Evolutionary conservation across 2,888 invertebrate species (phyloP).

Genomic region (Dryadula phaetusa): DNA sequence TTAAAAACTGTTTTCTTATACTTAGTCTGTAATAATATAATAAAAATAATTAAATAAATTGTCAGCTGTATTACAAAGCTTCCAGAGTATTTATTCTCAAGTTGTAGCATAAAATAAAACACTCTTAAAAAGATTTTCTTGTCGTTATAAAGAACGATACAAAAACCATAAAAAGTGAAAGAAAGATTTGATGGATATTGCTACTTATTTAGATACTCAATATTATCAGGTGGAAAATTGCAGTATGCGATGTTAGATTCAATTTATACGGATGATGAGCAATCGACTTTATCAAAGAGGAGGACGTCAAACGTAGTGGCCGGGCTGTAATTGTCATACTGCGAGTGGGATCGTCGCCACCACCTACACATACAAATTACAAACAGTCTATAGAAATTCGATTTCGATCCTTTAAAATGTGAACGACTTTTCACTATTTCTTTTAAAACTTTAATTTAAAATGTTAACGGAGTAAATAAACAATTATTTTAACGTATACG

Average conservation of each 20-base stretch:
- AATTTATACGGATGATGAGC: constrained; percentile 43
- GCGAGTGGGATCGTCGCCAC: constrained; percentile 19
- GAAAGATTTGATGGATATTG: neutral
- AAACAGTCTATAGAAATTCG: constrained; percentile 3
- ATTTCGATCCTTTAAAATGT: constrained; percentile 8
- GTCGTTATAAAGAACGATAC: neutral
- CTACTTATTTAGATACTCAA: constrained; percentile 24
- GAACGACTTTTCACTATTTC: neutral
- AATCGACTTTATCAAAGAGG: constrained; percentile 43
- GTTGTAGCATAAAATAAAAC: neutral
- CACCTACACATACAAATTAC: constrained; percentile 7
- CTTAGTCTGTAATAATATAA: no score
- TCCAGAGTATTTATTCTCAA: neutral
- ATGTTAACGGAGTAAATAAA: no score
- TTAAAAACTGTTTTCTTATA: no score
- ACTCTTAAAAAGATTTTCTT: neutral
- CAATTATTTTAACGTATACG: no score
- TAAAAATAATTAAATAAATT: no score
- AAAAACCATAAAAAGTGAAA: neutral
- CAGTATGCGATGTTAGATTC: constrained; percentile 40
- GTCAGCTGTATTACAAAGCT: neutral
- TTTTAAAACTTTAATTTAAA: neutral
- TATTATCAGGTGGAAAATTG: constrained; percentile 32
- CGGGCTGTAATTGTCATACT: constrained; percentile 37
- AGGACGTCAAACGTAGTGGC: constrained; percentile 33